Conservation (phyloP, 2,797 vertebrate genomes). For the Pangasius larnaudii region DNA sequence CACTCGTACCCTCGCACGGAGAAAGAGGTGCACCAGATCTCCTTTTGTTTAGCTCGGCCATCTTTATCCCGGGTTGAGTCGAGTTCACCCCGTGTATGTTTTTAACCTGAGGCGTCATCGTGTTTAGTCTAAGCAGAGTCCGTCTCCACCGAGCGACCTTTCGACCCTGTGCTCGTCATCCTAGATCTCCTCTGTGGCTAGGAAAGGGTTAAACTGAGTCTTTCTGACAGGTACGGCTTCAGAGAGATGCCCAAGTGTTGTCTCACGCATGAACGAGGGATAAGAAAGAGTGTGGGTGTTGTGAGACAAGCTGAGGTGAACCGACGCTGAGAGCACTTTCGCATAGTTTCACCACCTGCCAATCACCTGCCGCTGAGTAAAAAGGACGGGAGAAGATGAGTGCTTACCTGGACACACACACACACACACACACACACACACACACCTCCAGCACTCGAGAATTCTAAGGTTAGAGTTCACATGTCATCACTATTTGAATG, state of each 20-base stretch:
- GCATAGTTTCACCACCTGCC: slow-evolving; percentile 69
- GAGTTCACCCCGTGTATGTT: slow-evolving; percentile 35
- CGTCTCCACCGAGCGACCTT: slow-evolving; percentile 25
- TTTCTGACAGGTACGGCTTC: slow-evolving; percentile 45
- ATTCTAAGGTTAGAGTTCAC: slow-evolving; percentile 30
- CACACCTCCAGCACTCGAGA: slow-evolving; percentile 1
- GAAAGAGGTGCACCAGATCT: slow-evolving; percentile 56
- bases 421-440: slow-evolving; percentile 12
- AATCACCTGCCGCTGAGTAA: slow-evolving; percentile 62
- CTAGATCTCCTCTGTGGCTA: not conserved
- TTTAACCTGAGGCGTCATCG: slow-evolving; percentile 42
- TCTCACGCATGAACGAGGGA: slow-evolving; percentile 52
- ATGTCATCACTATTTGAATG: slow-evolving; percentile 42
- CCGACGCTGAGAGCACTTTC: slow-evolving; percentile 70
- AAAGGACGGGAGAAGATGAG: slow-evolving; percentile 17
- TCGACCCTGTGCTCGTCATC: slow-evolving; percentile 30
- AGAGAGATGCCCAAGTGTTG: slow-evolving; percentile 49
- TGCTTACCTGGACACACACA: slow-evolving; percentile 48
- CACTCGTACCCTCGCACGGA: slow-evolving; percentile 60
- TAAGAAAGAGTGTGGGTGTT: slow-evolving; percentile 54
- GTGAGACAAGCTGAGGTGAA: slow-evolving; percentile 65
- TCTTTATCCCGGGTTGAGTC: slow-evolving; percentile 29
- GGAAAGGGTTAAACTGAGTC: slow-evolving; percentile 16
- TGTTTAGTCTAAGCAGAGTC: slow-evolving; percentile 53
- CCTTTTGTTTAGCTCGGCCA: slow-evolving; percentile 45